Conservation (phyloP, 2,113 vertebrate genomes). For the Gambusia holbrooki region DNA sequence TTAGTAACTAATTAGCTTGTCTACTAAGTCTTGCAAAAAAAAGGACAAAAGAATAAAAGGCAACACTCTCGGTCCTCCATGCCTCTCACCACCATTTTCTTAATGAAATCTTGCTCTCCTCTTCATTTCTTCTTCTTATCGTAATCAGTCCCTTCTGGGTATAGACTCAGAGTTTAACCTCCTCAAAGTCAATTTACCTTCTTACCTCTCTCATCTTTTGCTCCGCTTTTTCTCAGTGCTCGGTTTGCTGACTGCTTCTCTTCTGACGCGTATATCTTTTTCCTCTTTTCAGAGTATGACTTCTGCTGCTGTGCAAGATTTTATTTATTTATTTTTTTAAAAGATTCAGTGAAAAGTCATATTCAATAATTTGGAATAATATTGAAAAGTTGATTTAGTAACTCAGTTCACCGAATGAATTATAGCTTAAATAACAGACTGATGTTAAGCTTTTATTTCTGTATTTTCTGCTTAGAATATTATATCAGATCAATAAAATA, state of each 20-base stretch:
- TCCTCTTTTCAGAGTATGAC: neutral
- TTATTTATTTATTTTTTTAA: neutral
- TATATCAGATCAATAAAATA: too few relatives aligned
- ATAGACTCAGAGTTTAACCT: slow-evolving; percentile 72
- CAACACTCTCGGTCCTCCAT: slow-evolving; percentile 11
- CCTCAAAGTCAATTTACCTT: slow-evolving; percentile 75
- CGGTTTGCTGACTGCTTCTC: slow-evolving; percentile 16
- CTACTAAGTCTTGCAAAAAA: slow-evolving; percentile 49
- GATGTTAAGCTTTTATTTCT: too few relatives aligned
- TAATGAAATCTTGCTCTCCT: slow-evolving; percentile 73
- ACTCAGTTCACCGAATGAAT: too few relatives aligned
- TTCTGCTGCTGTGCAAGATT: slow-evolving; percentile 16
- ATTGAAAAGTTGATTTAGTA: too few relatives aligned
- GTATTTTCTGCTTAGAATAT: too few relatives aligned
- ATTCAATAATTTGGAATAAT: too few relatives aligned
- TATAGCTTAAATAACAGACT: too few relatives aligned
- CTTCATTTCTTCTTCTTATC: slow-evolving; percentile 67
- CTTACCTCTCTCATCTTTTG: slow-evolving; percentile 27
- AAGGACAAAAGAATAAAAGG: neutral
- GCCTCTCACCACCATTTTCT: slow-evolving; percentile 39
- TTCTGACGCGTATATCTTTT: slow-evolving; percentile 25
- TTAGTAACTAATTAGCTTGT: slow-evolving; percentile 71
- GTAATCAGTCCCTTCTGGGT: slow-evolving; percentile 72
- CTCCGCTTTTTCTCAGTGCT: slow-evolving; percentile 44
- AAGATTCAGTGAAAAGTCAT: neutral